Conservation (phyloP, 2,797 vertebrate genomes). For the Cuculus canorus region DNA sequence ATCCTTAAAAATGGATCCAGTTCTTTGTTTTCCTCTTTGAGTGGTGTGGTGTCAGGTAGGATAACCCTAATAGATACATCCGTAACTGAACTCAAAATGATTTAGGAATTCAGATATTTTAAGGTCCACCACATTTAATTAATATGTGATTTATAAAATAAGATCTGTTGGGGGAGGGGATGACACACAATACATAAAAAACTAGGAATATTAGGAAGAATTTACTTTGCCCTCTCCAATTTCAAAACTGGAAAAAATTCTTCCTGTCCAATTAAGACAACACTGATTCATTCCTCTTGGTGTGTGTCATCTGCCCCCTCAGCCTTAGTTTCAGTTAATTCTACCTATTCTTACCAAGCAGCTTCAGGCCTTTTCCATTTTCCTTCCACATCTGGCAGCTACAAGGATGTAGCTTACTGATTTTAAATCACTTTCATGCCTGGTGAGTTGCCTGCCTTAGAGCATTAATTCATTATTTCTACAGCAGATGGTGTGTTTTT, state of each 20-base stretch:
- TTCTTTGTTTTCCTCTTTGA: neutral
- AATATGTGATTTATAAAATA: neutral
- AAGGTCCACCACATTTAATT: neutral
- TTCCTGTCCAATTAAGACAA: neutral
- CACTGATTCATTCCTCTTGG: neutral
- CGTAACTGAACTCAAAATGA: neutral
- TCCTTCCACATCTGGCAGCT: neutral
- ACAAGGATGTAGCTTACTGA: neutral
- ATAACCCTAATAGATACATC: neutral
- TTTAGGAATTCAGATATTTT: neutral
- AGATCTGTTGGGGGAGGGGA: neutral
- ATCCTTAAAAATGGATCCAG: neutral
- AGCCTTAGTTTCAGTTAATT: neutral
- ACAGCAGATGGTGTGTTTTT: neutral
- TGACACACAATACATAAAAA: neutral
- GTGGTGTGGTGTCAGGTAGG: neutral
- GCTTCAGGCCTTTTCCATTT: neutral
- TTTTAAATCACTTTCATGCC: neutral
- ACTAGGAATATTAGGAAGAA: neutral
- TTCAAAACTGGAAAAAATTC: neutral
- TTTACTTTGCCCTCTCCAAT: neutral
- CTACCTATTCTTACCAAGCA: neutral
- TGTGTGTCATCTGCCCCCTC: fast-evolving
- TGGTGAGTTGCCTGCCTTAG: neutral
- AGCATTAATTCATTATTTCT: neutral